phyloP scores from a whole-genome alignment of 2,113 vertebrate genomes.

The Gavialis gangeticus region DNA sequence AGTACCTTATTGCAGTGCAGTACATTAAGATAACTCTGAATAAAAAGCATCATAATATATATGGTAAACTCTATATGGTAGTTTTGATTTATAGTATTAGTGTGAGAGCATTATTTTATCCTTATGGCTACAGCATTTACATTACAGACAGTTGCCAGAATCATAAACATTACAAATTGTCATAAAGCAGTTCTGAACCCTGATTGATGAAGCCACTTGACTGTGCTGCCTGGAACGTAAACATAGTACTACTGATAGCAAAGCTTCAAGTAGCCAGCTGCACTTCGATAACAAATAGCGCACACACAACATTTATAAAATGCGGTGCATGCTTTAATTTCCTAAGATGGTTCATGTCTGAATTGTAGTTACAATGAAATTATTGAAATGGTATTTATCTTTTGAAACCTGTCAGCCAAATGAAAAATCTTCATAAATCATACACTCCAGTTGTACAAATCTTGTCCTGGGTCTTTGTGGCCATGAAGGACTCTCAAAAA shows the following conservation, averaged over 20 bases:
- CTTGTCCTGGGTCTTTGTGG: not conserved
- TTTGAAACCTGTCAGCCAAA: not conserved
- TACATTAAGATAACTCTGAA: constrained; percentile 62
- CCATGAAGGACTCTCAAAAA: not conserved
- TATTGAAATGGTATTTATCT: not conserved
- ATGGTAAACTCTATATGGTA: constrained; percentile 38
- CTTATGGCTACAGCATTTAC: constrained; percentile 35
- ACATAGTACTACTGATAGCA: constrained; percentile 15
- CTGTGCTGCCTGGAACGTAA: not conserved
- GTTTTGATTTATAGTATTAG: constrained; percentile 60
- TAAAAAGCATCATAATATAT: constrained; percentile 37
- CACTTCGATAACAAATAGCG: constrained; percentile 13
- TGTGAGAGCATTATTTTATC: constrained; percentile 62
- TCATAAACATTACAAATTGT: constrained; percentile 54
- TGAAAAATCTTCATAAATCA: not conserved
- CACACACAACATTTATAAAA: constrained; percentile 7
- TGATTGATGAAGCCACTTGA: constrained; percentile 36
- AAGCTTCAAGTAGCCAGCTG: constrained; percentile 13
- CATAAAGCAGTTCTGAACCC: constrained; percentile 32
- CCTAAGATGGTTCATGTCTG: not conserved
- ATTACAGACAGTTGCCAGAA: constrained; percentile 49
- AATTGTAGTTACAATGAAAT: constrained; percentile 26
- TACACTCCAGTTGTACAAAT: not conserved
- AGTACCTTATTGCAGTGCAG: constrained; percentile 43
- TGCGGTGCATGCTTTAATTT: constrained; percentile 29